Conservation (phyloP, 2,113 vertebrate species). For the Nothoprocta perdicaria region DNA sequence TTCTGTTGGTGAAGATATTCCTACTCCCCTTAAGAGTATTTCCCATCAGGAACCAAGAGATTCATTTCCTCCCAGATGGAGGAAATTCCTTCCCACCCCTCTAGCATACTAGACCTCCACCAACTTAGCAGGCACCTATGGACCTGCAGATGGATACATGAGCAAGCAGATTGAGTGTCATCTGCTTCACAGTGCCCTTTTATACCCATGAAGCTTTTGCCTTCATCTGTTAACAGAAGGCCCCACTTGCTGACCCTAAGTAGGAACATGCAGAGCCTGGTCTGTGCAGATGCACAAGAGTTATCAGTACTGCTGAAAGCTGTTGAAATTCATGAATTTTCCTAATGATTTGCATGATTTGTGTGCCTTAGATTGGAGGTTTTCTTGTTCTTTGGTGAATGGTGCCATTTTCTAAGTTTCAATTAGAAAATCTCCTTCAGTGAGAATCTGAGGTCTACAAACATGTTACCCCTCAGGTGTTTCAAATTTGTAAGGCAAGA, state of each 20-base stretch:
- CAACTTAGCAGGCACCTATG: too few relatives aligned
- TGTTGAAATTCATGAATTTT: background rate
- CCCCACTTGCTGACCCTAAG: accelerated
- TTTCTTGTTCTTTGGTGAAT: background rate
- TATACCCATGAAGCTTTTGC: accelerated
- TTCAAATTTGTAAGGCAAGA: background rate
- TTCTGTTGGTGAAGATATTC: background rate
- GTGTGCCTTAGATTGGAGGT: background rate
- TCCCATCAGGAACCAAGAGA: accelerated
- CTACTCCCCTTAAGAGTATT: accelerated
- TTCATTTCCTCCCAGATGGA: accelerated
- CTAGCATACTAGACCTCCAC: accelerated
- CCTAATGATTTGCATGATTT: background rate
- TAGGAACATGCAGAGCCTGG: too few relatives aligned
- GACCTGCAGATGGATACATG: too few relatives aligned
- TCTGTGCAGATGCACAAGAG: background rate
- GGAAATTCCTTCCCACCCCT: accelerated
- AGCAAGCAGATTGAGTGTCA: accelerated
- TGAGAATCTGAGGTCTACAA: background rate
- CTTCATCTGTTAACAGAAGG: background rate
- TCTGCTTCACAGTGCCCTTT: accelerated
- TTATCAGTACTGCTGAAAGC: accelerated
- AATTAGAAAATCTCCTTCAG: background rate
- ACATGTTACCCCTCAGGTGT: accelerated
- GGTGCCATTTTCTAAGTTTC: background rate